Evolutionary conservation across 2,797 vertebrate species (phyloP), one percentile per base, ranked within the genome.

Genomic region (Syngnathus acus): DNA sequence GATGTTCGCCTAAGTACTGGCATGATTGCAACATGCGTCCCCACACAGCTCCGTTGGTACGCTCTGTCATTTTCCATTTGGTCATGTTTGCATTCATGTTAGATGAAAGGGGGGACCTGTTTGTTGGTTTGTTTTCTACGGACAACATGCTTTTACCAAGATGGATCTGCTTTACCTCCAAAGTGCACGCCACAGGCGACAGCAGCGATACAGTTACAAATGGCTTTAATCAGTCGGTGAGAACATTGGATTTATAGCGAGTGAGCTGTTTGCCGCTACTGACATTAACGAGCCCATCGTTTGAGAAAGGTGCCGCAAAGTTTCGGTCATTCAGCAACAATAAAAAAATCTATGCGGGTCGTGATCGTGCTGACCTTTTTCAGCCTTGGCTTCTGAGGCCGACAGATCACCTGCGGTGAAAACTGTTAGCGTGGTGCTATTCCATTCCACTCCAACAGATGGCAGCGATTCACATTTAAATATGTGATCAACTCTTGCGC

Each of bases 221-320:
- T 47, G 42, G 23, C 42, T 47, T 43, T 43, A 43, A 62, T 62
- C 61, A 62, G n/a, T 14, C 42, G 42, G n/a, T n/a, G 61, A 47
- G 39, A 62, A 43, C 40, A 42, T 23, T 62, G 40, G 61, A 62
- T 62, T 62, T 16, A 47, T 62, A 16, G 61, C 19, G n/a, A 57
- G 55, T 13, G 11, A 32, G 32, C 55, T 4, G 55, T 57, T 57
- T 38, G 55, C 55, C 3, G 55, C 26, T 16, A 8, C 55, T 16
- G 26, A 57, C 55, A 37, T 57, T 38, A 57, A 57, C 55, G 26
- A 57, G 26, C 16, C 13, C 13, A 9, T 16, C 55, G 26, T 57
- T 57, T 57, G 55, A 37, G 16, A 57, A 37, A 57, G 6, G 4
- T 16, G 55, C 16, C 14, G 55, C 55, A 57, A 57, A 57, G 55